Conservation (phyloP, 2,797 vertebrate species). For the Sphenodon punctatus region DNA sequence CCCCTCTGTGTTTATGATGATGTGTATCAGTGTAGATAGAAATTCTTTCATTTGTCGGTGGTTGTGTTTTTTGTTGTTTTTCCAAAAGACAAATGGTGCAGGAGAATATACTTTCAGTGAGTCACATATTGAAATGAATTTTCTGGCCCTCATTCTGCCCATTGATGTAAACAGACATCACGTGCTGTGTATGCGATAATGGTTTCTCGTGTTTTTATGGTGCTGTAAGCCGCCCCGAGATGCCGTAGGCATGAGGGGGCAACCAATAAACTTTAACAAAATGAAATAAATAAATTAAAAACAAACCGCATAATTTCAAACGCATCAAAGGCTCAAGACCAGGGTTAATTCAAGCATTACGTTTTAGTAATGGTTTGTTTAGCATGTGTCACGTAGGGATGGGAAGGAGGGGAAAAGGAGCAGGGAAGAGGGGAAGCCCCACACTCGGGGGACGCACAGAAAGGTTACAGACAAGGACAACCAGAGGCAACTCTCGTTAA, state of each 20-base stretch:
- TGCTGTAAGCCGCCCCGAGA: too few species aligned
- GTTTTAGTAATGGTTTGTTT: neutral
- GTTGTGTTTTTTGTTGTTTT: neutral
- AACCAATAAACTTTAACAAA: too few species aligned
- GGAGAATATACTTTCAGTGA: neutral
- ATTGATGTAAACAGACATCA: neutral
- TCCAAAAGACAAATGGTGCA: neutral
- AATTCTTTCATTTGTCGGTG: neutral
- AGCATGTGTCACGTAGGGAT: too few species aligned
- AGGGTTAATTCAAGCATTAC: neutral
- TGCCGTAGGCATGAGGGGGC: too few species aligned
- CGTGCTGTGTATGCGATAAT: neutral
- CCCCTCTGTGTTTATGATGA: conserved; percentile 14
- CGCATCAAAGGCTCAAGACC: neutral
- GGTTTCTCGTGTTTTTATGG: too few species aligned
- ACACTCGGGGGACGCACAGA: too few species aligned
- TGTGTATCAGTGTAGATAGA: neutral
- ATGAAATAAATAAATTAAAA: too few species aligned
- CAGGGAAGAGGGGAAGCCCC: too few species aligned
- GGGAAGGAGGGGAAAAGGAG: too few species aligned
- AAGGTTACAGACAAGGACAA: too few species aligned
- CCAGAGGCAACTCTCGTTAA: too few species aligned
- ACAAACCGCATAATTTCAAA: neutral
- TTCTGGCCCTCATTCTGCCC: neutral
- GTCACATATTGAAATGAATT: neutral